phyloP scores from a whole-genome alignment of 2,797 vertebrate species.

The Oryzias sinensis region DNA sequence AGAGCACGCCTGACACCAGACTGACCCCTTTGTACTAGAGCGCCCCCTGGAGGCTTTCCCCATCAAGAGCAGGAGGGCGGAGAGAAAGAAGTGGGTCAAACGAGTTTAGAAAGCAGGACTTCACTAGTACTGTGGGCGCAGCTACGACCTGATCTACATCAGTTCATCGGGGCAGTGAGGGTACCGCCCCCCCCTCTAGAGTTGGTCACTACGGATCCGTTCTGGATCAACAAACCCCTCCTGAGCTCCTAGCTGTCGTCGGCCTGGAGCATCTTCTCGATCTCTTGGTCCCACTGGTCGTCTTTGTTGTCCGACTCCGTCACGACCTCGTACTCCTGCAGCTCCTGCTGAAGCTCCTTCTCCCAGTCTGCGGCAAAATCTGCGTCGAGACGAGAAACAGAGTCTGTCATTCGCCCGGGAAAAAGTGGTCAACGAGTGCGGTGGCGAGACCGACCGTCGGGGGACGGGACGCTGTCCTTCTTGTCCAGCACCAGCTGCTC shows the following conservation, averaged over 20 bases:
- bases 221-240: background rate
- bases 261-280: conserved; percentile 91
- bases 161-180: conserved; percentile 18
- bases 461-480: conserved; percentile 75
- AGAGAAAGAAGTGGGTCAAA: conserved; percentile 12
- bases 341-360: conserved; percentile 91
- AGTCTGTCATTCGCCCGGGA: too few species aligned
- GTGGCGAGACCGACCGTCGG: conserved; percentile 76
- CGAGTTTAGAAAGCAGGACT: conserved; percentile 10
- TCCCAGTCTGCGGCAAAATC: conserved; percentile 90
- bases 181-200: conserved; percentile 2
- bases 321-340: conserved; percentile 94
- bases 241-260: conserved; percentile 64
- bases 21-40: conserved; percentile 9
- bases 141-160: conserved; percentile 24
- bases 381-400: background rate
- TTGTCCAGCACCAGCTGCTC: conserved; percentile 94
- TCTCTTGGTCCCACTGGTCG: conserved; percentile 95
- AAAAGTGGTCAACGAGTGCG: background rate
- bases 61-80: conserved; percentile 1
- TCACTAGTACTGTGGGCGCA: conserved; percentile 21
- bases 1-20: conserved; percentile 7
- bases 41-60: conserved; percentile 29
- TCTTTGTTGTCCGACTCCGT: conserved; percentile 85
- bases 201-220: conserved; percentile 6